Conservation (phyloP, 2,113 vertebrate species). For the Toxotes chatareus region DNA sequence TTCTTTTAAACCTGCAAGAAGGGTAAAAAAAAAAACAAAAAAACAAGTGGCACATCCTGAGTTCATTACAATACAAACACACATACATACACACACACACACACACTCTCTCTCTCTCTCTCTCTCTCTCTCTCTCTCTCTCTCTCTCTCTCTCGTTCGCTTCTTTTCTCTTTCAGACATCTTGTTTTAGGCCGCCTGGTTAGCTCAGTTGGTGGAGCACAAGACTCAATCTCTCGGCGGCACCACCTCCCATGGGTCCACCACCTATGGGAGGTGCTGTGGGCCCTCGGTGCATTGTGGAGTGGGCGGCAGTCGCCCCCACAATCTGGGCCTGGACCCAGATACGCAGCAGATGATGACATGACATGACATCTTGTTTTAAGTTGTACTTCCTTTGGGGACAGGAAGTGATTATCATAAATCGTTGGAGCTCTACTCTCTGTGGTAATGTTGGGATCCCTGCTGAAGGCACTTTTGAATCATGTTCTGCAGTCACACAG, state of each 20-base stretch:
- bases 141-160: background rate
- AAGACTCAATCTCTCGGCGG: too few species aligned
- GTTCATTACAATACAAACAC: background rate
- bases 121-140: slow-evolving; percentile 1
- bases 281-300: too few species aligned
- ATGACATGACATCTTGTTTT: slow-evolving; percentile 15
- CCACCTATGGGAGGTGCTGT: too few species aligned
- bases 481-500: slow-evolving; percentile 32
- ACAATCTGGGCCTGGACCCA: too few species aligned
- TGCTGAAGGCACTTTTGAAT: slow-evolving; percentile 64
- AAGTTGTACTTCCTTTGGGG: slow-evolving; percentile 36
- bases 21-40: too few species aligned
- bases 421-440: slow-evolving; percentile 51
- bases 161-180: background rate
- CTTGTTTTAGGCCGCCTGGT: slow-evolving; percentile 18
- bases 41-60: background rate
- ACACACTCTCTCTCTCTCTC: background rate
- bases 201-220: too few species aligned
- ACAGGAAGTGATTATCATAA: slow-evolving; percentile 65
- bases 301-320: too few species aligned
- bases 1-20: too few species aligned
- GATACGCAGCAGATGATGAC: too few species aligned
- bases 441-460: slow-evolving; percentile 28
- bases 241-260: too few species aligned
- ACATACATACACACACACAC: too few species aligned